Base-by-base conservation (phyloP, 2,888 invertebrate species). In the Hirtodrosophila confusa region DNA sequence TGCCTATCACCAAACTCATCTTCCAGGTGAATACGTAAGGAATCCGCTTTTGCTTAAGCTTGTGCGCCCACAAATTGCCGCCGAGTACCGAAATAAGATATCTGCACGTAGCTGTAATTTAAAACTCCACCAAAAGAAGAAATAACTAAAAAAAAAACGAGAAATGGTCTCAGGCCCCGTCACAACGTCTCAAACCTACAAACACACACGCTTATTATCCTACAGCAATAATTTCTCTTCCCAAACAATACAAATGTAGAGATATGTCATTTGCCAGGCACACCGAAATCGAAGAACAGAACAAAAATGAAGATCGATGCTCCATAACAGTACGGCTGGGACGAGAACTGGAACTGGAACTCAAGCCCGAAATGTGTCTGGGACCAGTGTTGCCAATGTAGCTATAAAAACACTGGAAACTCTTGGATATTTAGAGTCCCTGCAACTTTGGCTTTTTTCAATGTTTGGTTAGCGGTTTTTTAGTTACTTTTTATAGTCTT, bases 91-190 rank as follows among this genome's bases (percentile, higher is more conserved):
- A 85, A 85, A 87, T 86, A 88, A 88, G 84, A 84, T 85, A 85
- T 88, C 84, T 83, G 82, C 87, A 87, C 86, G 80, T 84, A 80
- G 71, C 69, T 78, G 88, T 80, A 88, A 85, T 85, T 86, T 86
- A 84, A 85, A 84, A 85, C 85, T 62, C 67, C 70, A 66, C 70
- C 63, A 60, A 71, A 53, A 39, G 61, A 66, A 17, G 57, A 50
- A 69, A 69, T 29, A 36, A 64, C 29, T 12, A 58, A 44, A 44
- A 69, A 54, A 60, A 51, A 50, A 64, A 24, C 64, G 35, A 56
- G 41, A 58, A 66, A 64, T 58, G 64, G 64, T 72, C 67, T 60
- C 69, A 69, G 73, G 60, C 67, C 60, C 65, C 54, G 49, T 50
- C 45, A 47, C 12, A 72, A 33, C 47, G 47, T 11, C 51, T 33